Evolutionary conservation across 2,888 invertebrate genomes (phyloP).

Genomic region (Eupithecia insigniata): DNA sequence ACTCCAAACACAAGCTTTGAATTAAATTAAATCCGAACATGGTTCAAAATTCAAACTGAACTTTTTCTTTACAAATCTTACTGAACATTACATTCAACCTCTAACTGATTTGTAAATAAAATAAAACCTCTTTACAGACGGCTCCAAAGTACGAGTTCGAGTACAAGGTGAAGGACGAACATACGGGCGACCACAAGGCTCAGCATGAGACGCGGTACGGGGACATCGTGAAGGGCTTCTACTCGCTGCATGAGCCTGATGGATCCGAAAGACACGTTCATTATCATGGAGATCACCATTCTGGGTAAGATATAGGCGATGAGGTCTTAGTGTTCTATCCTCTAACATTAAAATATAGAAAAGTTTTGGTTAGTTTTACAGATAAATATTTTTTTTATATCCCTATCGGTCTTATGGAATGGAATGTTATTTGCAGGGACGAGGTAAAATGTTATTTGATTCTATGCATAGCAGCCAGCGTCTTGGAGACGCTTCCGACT

Average conservation of each 20-base stretch:
- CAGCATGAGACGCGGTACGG: conserved; percentile 65
- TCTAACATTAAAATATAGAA: too few species aligned
- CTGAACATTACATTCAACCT: not conserved
- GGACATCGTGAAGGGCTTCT: conserved; percentile 62
- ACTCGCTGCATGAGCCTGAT: conserved; percentile 62
- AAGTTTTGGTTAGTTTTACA: too few species aligned
- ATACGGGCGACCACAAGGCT: conserved; percentile 61
- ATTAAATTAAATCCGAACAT: not conserved
- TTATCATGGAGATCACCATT: conserved; percentile 50
- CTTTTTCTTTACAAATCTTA: not conserved
- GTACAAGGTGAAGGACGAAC: conserved; percentile 60
- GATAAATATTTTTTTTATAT: too few species aligned
- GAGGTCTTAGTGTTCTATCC: not conserved
- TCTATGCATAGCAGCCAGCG: too few species aligned
- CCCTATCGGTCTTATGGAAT: too few species aligned
- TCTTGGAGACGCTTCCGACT: too few species aligned
- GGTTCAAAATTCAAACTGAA: not conserved
- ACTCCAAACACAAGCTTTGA: not conserved
- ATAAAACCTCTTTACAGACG: conserved; percentile 49
- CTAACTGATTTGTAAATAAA: not conserved
- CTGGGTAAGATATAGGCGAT: conserved; percentile 46
- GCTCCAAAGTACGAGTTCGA: conserved; percentile 65
- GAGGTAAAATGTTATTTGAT: too few species aligned
- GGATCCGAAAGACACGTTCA: conserved; percentile 59
- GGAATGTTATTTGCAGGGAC: not conserved